These are phyloP conservation scores for Anastrepha obliqua DNA, from an alignment of 1,140 invertebrate genomes.

Conservation along the genomic window DNA sequence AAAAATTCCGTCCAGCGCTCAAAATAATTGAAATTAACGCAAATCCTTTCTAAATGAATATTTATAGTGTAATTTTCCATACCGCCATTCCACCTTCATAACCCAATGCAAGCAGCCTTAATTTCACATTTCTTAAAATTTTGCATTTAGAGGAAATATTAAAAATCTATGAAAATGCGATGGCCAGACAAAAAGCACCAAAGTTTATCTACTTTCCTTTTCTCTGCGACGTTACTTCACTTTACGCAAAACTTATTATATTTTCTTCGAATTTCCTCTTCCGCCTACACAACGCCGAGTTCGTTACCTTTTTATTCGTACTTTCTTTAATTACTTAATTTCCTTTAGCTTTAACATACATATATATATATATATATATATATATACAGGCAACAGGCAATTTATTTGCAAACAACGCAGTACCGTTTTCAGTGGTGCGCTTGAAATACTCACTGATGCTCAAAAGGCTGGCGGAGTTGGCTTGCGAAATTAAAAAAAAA, in stretches of 20 bases:
- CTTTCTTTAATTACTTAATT: slow-evolving; percentile 35
- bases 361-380: too few relatives aligned
- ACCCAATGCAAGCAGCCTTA: too few relatives aligned
- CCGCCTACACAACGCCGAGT: too few relatives aligned
- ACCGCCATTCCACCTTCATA: too few relatives aligned
- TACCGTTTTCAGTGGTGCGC: not conserved
- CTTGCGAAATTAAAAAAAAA: slow-evolving; percentile 39
- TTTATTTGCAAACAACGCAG: not conserved
- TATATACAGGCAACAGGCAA: not conserved
- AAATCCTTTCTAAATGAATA: too few relatives aligned
- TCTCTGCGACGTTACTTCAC: too few relatives aligned
- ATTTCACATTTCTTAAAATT: too few relatives aligned
- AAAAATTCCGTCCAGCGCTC: too few relatives aligned
- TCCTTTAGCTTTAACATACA: slow-evolving; percentile 5
- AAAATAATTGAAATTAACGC: too few relatives aligned
- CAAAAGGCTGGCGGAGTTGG: not conserved
- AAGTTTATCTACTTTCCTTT: not conserved
- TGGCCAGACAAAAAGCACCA: not conserved
- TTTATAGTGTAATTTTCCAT: too few relatives aligned
- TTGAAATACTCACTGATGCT: not conserved
- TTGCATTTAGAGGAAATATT: too few relatives aligned
- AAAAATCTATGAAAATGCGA: not conserved
- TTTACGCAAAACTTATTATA: not conserved
- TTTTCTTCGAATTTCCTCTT: not conserved
- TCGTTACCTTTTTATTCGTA: not conserved